phyloP scores from a whole-genome alignment of 1,140 invertebrate genomes.

The Drosophila bifasciata region DNA sequence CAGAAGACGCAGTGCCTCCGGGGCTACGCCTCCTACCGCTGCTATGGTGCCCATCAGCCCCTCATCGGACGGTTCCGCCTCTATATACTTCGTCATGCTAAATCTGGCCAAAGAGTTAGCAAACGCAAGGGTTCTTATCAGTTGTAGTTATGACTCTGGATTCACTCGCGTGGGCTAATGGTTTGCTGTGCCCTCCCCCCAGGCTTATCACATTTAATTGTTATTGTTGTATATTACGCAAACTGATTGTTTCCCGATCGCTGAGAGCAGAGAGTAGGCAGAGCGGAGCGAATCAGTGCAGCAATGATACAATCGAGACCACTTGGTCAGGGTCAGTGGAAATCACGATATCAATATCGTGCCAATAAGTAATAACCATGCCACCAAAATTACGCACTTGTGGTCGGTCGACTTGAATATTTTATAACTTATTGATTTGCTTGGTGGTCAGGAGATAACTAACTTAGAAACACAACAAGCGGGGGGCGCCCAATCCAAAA shows the following conservation, averaged over 20 bases:
- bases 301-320: constrained; percentile 25
- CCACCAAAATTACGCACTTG: constrained; percentile 22
- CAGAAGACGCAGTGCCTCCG: constrained; percentile 88
- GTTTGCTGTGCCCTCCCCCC: constrained; percentile 17
- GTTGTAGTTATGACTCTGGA: constrained; percentile 3
- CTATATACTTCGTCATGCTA: constrained; percentile 31
- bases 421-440: constrained; percentile 12
- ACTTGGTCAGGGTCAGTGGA: constrained; percentile 46
- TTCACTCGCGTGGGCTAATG: constrained; percentile 28
- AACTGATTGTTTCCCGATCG: constrained; percentile 45
- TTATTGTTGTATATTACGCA: constrained; percentile 37
- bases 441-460: too few relatives aligned
- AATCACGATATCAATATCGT: background rate
- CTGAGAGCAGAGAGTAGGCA: background rate
- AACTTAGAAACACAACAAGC: too few relatives aligned
- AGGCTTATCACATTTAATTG: constrained; percentile 42
- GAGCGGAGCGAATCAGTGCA: constrained; percentile 5
- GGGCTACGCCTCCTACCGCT: constrained; percentile 84
- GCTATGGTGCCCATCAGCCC: constrained; percentile 61
- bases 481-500: too few relatives aligned
- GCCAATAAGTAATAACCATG: too few relatives aligned
- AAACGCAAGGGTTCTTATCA: constrained; percentile 27
- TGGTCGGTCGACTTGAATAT: constrained; percentile 37
- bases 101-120: constrained; percentile 17
- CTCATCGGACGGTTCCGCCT: constrained; percentile 5